Percentiles rank a stretch among this genome's conserved stretches.
phyloP scores from a whole-genome alignment of 2,797 vertebrate genomes.

The Falco biarmicus region DNA sequence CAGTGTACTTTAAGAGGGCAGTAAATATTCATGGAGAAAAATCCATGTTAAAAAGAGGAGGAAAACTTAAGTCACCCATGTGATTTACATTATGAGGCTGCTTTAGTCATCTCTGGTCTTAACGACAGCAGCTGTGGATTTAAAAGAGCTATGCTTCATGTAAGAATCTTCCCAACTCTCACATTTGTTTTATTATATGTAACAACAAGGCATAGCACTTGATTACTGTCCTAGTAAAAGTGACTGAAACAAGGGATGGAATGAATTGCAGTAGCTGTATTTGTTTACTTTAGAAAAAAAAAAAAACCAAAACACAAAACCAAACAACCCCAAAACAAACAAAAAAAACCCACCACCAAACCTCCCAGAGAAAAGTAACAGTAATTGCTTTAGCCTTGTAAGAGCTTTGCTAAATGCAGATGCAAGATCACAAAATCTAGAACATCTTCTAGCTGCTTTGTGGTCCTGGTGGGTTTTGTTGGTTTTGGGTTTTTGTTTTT shows the following conservation, averaged over 20 bases:
- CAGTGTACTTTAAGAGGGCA: neutral
- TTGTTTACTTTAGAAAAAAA: neutral
- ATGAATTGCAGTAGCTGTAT: neutral
- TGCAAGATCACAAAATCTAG: neutral
- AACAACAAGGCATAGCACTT: neutral
- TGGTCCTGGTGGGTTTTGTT: too few relatives aligned
- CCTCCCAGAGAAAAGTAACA: neutral
- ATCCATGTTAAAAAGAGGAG: neutral
- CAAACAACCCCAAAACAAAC: neutral
- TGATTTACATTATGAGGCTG: neutral
- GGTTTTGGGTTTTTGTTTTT: neutral
- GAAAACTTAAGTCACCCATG: neutral
- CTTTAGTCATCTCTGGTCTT: neutral
- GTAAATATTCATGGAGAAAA: neutral
- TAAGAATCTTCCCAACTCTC: neutral
- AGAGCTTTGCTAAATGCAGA: neutral
- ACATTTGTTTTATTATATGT: neutral
- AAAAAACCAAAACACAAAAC: too few relatives aligned
- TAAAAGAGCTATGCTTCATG: neutral
- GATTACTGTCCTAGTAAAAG: neutral
- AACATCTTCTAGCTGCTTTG: neutral
- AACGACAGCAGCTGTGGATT: neutral
- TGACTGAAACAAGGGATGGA: neutral
- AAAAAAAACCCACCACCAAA: accelerated
- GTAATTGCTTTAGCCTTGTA: neutral